Conservation (phyloP, 2,797 vertebrate species). For the Mallotus villosus region DNA sequence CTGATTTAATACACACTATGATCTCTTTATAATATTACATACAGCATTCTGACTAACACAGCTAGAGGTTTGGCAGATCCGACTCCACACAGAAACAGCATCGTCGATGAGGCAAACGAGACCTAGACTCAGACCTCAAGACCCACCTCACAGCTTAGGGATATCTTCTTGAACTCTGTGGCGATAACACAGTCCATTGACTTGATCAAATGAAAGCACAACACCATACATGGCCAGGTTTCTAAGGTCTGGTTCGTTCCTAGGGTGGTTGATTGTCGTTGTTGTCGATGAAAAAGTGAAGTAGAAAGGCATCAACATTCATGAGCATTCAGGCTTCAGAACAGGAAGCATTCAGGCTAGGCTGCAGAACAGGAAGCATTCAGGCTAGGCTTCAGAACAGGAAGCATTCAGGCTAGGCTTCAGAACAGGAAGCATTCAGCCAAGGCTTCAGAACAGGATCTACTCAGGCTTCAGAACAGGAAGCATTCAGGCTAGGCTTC, state of each 20-base stretch:
- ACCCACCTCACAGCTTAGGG: too few species aligned
- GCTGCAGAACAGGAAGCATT: not conserved
- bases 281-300: constrained; percentile 3
- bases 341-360: too few species aligned
- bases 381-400: not conserved
- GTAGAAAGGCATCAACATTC: not conserved
- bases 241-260: constrained; percentile 1
- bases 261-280: constrained; percentile 12
- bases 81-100: constrained; percentile 20
- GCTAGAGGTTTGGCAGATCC: not conserved
- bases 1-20: constrained; percentile 6
- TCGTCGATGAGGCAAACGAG: not conserved
- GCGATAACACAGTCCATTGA: too few species aligned
- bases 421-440: not conserved
- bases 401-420: not conserved
- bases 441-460: not conserved
- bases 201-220: not conserved
- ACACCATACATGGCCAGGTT: constrained; percentile 1
- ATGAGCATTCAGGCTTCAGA: constrained; percentile 11
- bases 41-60: constrained; percentile 20
- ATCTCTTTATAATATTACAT: not conserved
- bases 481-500: not conserved
- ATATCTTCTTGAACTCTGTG: too few species aligned
- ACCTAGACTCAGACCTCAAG: not conserved
- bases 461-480: too few species aligned